phyloP scores from a whole-genome alignment of 2,113 vertebrate species.

The Miniopterus natalensis region DNA sequence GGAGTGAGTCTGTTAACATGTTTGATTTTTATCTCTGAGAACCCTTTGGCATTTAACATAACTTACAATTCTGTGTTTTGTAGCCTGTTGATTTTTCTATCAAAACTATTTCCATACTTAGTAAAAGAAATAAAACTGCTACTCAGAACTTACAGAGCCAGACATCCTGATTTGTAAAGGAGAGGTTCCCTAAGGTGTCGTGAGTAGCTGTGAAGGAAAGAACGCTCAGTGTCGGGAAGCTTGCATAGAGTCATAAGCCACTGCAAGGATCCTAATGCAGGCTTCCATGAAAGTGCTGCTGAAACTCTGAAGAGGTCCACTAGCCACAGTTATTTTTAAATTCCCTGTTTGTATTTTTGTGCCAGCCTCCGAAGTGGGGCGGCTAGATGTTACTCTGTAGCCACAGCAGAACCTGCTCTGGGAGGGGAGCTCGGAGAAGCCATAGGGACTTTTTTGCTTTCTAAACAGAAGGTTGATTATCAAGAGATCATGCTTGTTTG shows the following conservation, averaged over 20 bases:
- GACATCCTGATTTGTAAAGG: slow-evolving; percentile 42
- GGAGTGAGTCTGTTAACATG: background rate
- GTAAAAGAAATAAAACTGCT: slow-evolving; percentile 73
- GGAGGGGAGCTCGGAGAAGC: slow-evolving; percentile 64
- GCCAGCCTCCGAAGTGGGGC: background rate
- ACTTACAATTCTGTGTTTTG: slow-evolving; percentile 39
- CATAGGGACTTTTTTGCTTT: slow-evolving; percentile 80
- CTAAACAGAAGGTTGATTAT: slow-evolving; percentile 85
- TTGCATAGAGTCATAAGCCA: slow-evolving; percentile 46
- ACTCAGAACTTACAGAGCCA: slow-evolving; percentile 77
- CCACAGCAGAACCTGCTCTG: slow-evolving; percentile 77
- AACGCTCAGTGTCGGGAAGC: slow-evolving; percentile 60
- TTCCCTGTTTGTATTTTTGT: slow-evolving; percentile 64
- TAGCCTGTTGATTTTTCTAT: slow-evolving; percentile 74
- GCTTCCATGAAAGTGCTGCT: slow-evolving; percentile 68
- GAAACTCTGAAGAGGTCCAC: slow-evolving; percentile 65
- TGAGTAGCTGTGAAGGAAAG: slow-evolving; percentile 59
- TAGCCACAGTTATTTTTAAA: slow-evolving; percentile 79
- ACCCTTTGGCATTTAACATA: slow-evolving; percentile 37
- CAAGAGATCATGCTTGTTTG: slow-evolving; percentile 86
- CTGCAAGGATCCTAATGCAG: slow-evolving; percentile 75
- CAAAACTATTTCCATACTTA: slow-evolving; percentile 80
- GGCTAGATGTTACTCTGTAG: slow-evolving; percentile 78
- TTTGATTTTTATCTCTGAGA: slow-evolving; percentile 37
- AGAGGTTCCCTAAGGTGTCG: slow-evolving; percentile 67